Percentiles rank a stretch among this genome's conserved stretches.
phyloP scores from a whole-genome alignment of 2,113 vertebrate species.

The Anhinga rufa region DNA sequence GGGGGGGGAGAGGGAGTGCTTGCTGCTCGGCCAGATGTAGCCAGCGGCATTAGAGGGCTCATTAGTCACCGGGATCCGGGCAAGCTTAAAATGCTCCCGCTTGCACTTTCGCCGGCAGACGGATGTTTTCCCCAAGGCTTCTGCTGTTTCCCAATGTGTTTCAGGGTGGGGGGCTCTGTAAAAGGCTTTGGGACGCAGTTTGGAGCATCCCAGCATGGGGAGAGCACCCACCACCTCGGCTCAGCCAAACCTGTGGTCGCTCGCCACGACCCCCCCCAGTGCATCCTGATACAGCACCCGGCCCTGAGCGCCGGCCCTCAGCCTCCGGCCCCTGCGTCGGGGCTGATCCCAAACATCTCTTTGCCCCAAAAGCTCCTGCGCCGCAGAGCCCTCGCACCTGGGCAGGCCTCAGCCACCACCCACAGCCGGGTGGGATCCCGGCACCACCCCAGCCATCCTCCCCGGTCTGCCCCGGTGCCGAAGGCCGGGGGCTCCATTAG shows the following conservation, averaged over 20 bases:
- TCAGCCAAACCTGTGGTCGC: neutral
- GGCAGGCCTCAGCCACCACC: neutral
- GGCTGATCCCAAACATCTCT: neutral
- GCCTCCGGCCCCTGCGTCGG: neutral
- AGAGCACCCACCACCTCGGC: neutral
- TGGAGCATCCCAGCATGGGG: rapidly evolving
- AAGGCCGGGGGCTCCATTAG: neutral
- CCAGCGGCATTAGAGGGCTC: slow-evolving; percentile 11
- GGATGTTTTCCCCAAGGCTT: neutral
- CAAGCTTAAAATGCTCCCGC: neutral
- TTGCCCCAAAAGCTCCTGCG: neutral
- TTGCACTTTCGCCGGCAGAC: rapidly evolving
- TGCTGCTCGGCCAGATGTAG: neutral
- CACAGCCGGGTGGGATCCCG: neutral
- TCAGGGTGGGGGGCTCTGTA: neutral
- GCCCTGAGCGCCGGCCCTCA: rapidly evolving
- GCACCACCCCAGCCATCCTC: neutral
- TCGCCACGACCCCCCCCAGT: rapidly evolving
- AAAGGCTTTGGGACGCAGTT: neutral
- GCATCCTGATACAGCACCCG: neutral
- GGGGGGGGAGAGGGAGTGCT: neutral
- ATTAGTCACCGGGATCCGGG: neutral
- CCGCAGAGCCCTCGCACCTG: rapidly evolving
- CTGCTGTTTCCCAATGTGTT: neutral
- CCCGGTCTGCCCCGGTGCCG: neutral